Conservation (phyloP, 2,888 invertebrate species). For the Hydrotaea cyrtoneurina region DNA sequence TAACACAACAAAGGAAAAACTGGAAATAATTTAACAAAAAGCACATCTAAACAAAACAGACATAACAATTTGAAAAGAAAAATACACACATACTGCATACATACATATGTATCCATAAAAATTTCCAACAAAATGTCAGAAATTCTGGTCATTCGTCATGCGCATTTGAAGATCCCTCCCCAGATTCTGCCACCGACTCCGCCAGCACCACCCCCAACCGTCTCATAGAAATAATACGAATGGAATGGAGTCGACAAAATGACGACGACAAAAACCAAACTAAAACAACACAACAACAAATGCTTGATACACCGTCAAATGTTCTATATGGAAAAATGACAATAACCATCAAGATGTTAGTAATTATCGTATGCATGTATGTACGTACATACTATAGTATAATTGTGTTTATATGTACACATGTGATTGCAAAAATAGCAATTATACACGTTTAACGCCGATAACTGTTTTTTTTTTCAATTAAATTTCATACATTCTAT, state of each 20-base stretch:
- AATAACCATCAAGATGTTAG: background rate
- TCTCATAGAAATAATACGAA: background rate
- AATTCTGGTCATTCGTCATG: constrained; percentile 80
- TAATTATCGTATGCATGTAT: background rate
- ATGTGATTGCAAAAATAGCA: no score
- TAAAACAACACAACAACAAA: background rate
- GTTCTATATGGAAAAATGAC: background rate
- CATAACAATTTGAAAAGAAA: constrained; percentile 34
- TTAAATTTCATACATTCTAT: no score
- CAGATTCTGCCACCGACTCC: constrained; percentile 10
- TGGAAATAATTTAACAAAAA: constrained; percentile 26
- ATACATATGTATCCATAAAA: no score
- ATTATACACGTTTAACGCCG: no score
- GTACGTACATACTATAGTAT: no score
- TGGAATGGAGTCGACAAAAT: constrained; percentile 30
- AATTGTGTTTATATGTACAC: no score
- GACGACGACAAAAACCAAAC: constrained; percentile 20
- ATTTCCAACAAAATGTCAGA: constrained; percentile 74
- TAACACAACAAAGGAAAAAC: no score
- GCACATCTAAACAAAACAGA: constrained; percentile 53
- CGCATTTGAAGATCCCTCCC: constrained; percentile 78
- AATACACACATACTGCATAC: constrained; percentile 1
- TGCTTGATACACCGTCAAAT: background rate
- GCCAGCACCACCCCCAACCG: background rate
- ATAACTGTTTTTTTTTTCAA: no score